A percentile compares a stretch with the other conserved stretches of the same genome.
These are phyloP conservation scores for Drepanosiphum platanoidis DNA, from an alignment of 2,888 invertebrate genomes.

Conservation along the genomic window DNA sequence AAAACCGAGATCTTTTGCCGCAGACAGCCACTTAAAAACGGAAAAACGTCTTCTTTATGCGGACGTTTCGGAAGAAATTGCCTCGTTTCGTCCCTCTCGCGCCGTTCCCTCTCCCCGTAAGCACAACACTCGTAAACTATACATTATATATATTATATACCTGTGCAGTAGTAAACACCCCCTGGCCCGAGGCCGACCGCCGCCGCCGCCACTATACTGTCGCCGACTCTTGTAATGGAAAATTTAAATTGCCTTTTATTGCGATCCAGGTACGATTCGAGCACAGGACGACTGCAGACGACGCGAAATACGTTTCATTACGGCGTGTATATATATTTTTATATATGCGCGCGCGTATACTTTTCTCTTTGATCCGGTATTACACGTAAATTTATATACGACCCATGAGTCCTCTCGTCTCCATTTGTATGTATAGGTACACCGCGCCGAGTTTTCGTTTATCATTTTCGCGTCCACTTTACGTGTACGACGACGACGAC, in stretches of 20 bases:
- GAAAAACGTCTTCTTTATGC: slow-evolving; percentile 52
- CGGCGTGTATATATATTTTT: background rate
- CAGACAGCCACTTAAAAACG: slow-evolving; percentile 53
- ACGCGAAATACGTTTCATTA: background rate
- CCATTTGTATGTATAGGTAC: background rate
- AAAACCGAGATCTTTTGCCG: slow-evolving; percentile 30
- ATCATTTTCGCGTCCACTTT: background rate
- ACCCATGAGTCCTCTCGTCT: background rate
- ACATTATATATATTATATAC: no score
- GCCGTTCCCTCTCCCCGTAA: background rate
- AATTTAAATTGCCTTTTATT: slow-evolving; percentile 52
- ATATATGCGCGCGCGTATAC: background rate
- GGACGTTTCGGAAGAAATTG: slow-evolving; percentile 36
- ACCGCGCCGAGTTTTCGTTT: background rate
- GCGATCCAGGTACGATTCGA: background rate
- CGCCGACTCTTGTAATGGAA: slow-evolving; percentile 1
- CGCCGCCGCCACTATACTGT: no score
- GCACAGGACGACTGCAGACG: background rate
- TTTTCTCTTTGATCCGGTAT: slow-evolving; percentile 9
- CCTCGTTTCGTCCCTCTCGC: slow-evolving; percentile 11
- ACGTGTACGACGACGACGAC: background rate
- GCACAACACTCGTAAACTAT: background rate
- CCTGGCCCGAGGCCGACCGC: no score
- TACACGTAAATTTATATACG: background rate
- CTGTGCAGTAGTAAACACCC: no score